A percentile compares a stretch with the other conserved stretches of the same genome.
phyloP scores from a whole-genome alignment of 2,113 vertebrate species.

The Lethenteron reissneri region DNA sequence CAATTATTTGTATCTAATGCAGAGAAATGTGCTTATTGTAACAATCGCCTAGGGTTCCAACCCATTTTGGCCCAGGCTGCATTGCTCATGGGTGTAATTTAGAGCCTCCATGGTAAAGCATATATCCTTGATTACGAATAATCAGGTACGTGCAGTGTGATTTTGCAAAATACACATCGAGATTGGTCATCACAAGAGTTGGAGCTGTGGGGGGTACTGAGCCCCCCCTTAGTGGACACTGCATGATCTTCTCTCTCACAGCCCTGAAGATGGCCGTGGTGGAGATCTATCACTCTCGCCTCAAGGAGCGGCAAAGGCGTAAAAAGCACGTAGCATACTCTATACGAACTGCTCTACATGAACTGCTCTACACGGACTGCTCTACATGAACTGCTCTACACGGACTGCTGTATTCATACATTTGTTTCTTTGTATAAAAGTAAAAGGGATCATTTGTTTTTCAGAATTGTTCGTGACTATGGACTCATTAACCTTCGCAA shows the following conservation, averaged over 20 bases:
- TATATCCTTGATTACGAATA: too few species aligned
- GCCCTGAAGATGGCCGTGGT: constrained; percentile 91
- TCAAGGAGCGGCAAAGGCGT: constrained; percentile 78
- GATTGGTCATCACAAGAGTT: too few species aligned
- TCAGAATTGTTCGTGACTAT: constrained; percentile 84
- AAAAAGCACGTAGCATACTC: constrained; percentile 56
- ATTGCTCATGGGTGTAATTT: too few species aligned
- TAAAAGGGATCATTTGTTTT: constrained; percentile 8
- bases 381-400: background rate
- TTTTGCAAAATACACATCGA: too few species aligned
- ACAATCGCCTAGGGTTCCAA: too few species aligned
- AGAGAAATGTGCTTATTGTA: too few species aligned
- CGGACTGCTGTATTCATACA: constrained; percentile 1
- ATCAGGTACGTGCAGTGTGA: too few species aligned
- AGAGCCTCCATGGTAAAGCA: too few species aligned
- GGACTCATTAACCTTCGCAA: constrained; percentile 88
- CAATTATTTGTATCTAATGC: too few species aligned
- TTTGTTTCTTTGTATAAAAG: background rate
- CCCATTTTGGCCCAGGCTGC: too few species aligned
- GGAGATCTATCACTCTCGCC: constrained; percentile 87
- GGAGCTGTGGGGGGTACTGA: too few species aligned
- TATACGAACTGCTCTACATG: background rate
- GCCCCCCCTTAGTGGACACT: too few species aligned
- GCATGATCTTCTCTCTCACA: constrained; percentile 21
- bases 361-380: constrained; percentile 1